Conservation (phyloP, 2,797 vertebrate genomes). For the Nothura maculosa region DNA sequence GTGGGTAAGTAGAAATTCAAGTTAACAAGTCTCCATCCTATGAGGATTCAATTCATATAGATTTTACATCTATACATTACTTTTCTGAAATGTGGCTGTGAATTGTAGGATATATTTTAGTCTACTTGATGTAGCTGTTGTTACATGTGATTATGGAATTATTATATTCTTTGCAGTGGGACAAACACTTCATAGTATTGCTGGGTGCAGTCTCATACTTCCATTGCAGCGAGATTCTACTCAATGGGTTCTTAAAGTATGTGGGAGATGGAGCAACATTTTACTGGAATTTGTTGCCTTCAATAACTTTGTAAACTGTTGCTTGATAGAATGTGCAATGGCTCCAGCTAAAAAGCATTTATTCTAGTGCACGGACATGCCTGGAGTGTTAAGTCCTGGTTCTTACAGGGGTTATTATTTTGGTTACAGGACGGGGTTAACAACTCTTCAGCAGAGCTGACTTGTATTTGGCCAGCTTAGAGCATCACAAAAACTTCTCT, state of each 20-base stretch:
- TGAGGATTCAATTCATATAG: neutral
- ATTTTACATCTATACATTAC: neutral
- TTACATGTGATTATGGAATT: neutral
- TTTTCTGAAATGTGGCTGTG: neutral
- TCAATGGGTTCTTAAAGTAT: neutral
- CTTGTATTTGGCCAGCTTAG: neutral
- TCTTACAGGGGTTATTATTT: neutral
- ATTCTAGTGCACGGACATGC: accelerated
- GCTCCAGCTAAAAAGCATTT: neutral
- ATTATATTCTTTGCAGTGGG: neutral
- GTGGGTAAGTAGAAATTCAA: neutral
- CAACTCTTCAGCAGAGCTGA: neutral
- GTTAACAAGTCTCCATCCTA: neutral
- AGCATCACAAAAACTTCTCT: neutral
- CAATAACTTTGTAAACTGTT: neutral
- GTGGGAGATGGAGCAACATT: neutral
- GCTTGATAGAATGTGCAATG: neutral
- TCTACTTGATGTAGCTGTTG: neutral
- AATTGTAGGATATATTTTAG: neutral
- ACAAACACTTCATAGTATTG: neutral
- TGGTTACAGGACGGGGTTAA: neutral
- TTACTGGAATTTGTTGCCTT: neutral
- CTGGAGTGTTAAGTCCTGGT: neutral
- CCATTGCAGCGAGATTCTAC: neutral
- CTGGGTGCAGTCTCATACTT: neutral